Base-by-base conservation (phyloP, 2,113 vertebrate genomes). In the Perognathus longimembris region DNA sequence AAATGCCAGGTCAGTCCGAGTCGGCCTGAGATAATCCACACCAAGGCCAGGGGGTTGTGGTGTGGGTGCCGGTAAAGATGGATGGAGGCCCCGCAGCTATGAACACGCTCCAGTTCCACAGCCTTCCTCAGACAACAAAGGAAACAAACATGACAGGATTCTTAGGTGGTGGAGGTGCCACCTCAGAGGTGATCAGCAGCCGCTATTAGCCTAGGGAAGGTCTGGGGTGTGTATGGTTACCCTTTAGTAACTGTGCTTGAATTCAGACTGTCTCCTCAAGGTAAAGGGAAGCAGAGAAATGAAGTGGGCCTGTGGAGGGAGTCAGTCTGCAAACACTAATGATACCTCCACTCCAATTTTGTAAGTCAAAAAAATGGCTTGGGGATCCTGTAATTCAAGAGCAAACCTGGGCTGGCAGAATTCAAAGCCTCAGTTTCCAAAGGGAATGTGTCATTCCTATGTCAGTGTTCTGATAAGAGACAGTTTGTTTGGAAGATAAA, bases 1-100 rank as follows among this genome's bases (percentile, higher is more conserved):
- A 99, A 99, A 94, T 99, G 99, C 98, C 99, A 99, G 99, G 99
- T 99, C 89, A 94, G 95, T 87, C 10, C 4, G 32, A 22, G 30
- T 30, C 30, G 30, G 30, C 57, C 45, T 45, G 73, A 22, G 67
- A 20, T 38, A 28, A 24, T 63, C 28, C 36, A 11, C 26, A 12
- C 22, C 18, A 15, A 73, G 38, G 76, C 36, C n/a, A 3, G 8
- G 21, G 70, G 36, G 18, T 1, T 30, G 21, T 59, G 57, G 11
- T 32, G n/a, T 38, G 70, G 57, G 85, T 63, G 26, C 59, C 40
- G 30, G 3, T 34, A 80, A 89, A 21, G 36, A 24, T 17, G 28
- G 34, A 50, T 71, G n/a, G 67, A 1, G 21, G 75, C n/a, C 54
- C 61, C 21, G 3, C 15, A 34, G 34, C 36, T 30, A 10, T 54